Conservation (phyloP, 2,113 vertebrate species). For the Chloroceryle aenea region DNA sequence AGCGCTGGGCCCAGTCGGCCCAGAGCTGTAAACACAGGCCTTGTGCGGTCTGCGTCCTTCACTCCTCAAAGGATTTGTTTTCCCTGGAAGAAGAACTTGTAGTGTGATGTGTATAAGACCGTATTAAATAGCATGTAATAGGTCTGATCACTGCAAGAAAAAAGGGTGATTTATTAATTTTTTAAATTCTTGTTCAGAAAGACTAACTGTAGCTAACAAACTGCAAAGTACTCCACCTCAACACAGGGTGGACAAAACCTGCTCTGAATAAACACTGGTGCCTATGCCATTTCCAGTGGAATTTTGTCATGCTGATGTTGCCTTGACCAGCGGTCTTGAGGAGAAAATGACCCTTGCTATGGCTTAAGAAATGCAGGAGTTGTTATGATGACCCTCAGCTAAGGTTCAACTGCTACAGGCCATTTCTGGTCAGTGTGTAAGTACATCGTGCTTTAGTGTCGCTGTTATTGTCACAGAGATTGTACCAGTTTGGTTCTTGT, state of each 20-base stretch:
- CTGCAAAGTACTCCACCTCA: neutral
- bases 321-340: neutral
- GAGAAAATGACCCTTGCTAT: neutral
- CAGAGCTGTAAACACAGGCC: conserved; percentile 23
- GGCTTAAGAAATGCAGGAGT: neutral
- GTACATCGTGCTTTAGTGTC: neutral
- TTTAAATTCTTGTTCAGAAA: neutral
- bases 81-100: neutral
- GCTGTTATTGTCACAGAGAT: neutral
- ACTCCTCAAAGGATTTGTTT: conserved; percentile 34
- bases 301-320: neutral
- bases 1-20: neutral
- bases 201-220: neutral
- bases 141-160: neutral
- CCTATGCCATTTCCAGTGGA: neutral
- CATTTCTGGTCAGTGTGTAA: neutral
- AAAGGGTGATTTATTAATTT: neutral
- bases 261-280: neutral
- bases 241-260: neutral
- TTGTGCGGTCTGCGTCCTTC: conserved; percentile 33
- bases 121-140: neutral
- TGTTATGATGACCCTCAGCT: neutral
- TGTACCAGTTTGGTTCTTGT: neutral
- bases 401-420: neutral
- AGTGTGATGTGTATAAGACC: neutral